Evolutionary conservation across 2,888 invertebrate species (phyloP).

Genomic region (Alentia gelatinosa): DNA sequence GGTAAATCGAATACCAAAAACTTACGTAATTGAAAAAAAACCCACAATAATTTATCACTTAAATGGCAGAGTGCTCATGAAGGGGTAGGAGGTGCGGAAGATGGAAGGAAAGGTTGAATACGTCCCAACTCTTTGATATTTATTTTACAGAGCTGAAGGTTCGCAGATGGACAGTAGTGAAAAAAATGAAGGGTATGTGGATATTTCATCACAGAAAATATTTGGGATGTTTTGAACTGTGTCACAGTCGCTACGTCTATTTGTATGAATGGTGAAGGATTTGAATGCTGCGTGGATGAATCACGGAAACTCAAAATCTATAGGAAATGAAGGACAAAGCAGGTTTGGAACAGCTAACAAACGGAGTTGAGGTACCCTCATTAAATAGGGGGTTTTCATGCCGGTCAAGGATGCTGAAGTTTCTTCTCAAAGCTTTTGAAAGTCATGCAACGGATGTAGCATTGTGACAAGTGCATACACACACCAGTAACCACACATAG

Average conservation of each 20-base stretch:
- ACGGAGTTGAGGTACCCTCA: background rate
- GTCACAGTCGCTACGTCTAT: slow-evolving; percentile 36
- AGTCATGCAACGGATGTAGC: slow-evolving; percentile 32
- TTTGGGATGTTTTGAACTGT: slow-evolving; percentile 48
- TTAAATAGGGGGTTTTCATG: too few relatives aligned
- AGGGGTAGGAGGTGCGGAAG: slow-evolving; percentile 45
- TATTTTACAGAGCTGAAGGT: slow-evolving; percentile 53
- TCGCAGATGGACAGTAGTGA: slow-evolving; percentile 54
- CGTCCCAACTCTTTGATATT: slow-evolving; percentile 50
- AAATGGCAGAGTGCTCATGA: slow-evolving; percentile 49
- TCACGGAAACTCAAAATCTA: background rate
- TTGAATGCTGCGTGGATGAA: background rate
- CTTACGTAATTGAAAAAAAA: background rate
- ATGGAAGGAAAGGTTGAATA: background rate
- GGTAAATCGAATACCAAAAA: background rate
- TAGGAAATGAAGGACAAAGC: background rate
- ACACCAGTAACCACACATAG: slow-evolving; percentile 39
- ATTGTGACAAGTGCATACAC: slow-evolving; percentile 46
- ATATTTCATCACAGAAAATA: slow-evolving; percentile 48
- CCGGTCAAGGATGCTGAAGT: too few relatives aligned
- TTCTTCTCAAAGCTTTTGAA: too few relatives aligned
- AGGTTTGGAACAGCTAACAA: background rate
- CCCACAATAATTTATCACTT: too few relatives aligned
- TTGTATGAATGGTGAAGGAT: slow-evolving; percentile 10
- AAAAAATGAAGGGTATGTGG: slow-evolving; percentile 53